Evolutionary conservation across 2,888 invertebrate genomes (phyloP).

Genomic region (Noctua comes): DNA sequence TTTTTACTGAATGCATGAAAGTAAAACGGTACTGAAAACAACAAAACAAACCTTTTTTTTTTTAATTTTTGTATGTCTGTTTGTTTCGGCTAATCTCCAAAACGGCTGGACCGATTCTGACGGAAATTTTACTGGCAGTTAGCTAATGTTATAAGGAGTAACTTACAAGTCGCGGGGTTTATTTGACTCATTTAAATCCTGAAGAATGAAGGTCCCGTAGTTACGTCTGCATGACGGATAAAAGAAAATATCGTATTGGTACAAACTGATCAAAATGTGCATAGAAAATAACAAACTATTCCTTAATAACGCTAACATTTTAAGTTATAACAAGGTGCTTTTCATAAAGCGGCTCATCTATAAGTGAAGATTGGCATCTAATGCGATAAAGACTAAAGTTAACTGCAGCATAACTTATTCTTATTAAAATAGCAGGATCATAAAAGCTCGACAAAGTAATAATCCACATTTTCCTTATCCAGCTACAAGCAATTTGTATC

Average conservation of each 20-base stretch:
- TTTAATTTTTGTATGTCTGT: too few species aligned
- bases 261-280: not conserved
- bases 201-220: not conserved
- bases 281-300: not conserved
- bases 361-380: not conserved
- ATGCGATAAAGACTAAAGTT: not conserved
- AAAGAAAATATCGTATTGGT: not conserved
- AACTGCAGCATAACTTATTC: not conserved
- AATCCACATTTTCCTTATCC: constrained; percentile 9
- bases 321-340: too few species aligned
- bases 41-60: too few species aligned
- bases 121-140: too few species aligned
- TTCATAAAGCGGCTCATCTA: too few species aligned
- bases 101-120: too few species aligned
- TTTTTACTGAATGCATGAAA: too few species aligned
- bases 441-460: constrained; percentile 13
- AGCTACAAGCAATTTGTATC: constrained; percentile 34
- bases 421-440: not conserved
- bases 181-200: not conserved
- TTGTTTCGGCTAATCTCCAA: too few species aligned
- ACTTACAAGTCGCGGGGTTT: not conserved
- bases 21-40: too few species aligned
- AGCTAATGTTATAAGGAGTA: too few species aligned
- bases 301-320: not conserved
- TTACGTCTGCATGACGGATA: not conserved